Evolutionary conservation across 2,888 invertebrate species (phyloP).

Genomic region (Prionchulus punctatus): DNA sequence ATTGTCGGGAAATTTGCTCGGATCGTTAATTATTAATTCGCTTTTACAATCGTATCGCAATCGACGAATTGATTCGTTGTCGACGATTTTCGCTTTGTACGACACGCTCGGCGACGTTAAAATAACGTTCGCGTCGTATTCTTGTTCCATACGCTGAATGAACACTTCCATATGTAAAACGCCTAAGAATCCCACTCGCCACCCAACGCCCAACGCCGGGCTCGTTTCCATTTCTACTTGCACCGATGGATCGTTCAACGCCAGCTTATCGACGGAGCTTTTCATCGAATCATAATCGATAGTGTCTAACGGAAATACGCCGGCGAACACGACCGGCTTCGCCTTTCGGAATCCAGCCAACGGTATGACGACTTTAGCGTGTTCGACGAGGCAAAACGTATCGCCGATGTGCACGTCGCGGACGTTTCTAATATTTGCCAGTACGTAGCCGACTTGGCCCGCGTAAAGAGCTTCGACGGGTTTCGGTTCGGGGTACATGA

Average conservation of each 20-base stretch:
- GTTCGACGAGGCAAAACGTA: constrained; percentile 44
- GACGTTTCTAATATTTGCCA: constrained; percentile 58
- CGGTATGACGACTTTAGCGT: constrained; percentile 40
- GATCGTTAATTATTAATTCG: constrained; percentile 21
- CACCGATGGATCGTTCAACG: constrained; percentile 85
- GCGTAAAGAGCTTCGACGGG: constrained; percentile 39
- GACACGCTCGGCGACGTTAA: constrained; percentile 42
- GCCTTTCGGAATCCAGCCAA: constrained; percentile 50
- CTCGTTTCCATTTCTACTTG: constrained; percentile 52
- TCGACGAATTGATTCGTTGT: constrained; percentile 24
- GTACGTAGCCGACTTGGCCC: constrained; percentile 81
- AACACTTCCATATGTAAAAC: constrained; percentile 43
- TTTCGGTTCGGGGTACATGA: constrained; percentile 3
- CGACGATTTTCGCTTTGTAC: constrained; percentile 35
- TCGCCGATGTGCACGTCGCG: constrained; percentile 60
- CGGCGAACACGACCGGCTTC: constrained; percentile 66
- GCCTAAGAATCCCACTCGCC: constrained; percentile 38
- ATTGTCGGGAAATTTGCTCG: constrained; percentile 13
- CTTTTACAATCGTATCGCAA: constrained; percentile 20
- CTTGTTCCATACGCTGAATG: constrained; percentile 40
- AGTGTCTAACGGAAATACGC: constrained; percentile 71
- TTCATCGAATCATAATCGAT: constrained; percentile 38
- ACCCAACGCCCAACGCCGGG: constrained; percentile 40
- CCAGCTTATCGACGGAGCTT: constrained; percentile 50
- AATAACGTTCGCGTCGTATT: constrained; percentile 40